Percentiles rank a stretch among this genome's conserved stretches.
Conservation (phyloP, 2,797 vertebrate genomes). For the Limosa lapponica region DNA sequence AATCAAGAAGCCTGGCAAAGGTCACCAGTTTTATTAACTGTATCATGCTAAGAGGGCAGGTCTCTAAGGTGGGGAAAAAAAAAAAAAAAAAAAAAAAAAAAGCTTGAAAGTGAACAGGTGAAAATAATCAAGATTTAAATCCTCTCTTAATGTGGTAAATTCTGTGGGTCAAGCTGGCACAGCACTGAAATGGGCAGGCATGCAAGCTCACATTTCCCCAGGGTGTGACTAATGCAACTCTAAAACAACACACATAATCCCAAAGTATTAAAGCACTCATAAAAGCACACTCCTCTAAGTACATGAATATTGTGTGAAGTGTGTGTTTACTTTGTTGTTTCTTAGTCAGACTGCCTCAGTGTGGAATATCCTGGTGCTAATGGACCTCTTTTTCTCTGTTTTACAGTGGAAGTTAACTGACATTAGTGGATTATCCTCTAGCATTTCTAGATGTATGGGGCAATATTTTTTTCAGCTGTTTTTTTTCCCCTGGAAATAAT, state of each 20-base stretch:
- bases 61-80: not conserved
- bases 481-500: not conserved
- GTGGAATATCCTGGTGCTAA: not conserved
- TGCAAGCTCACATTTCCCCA: slow-evolving; percentile 45
- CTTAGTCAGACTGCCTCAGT: not conserved
- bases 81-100: not conserved
- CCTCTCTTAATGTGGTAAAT: slow-evolving; percentile 43
- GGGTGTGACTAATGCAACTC: slow-evolving; percentile 48
- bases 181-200: not conserved
- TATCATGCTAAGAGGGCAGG: not conserved
- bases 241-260: slow-evolving; percentile 55
- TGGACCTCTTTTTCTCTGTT: not conserved
- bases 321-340: not conserved
- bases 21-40: slow-evolving; percentile 32
- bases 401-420: not conserved
- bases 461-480: not conserved
- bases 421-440: not conserved
- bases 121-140: slow-evolving; percentile 55
- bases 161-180: not conserved
- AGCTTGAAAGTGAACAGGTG: slow-evolving; percentile 8
- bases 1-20: slow-evolving; percentile 48
- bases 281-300: slow-evolving; percentile 25
- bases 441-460: not conserved
- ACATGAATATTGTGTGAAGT: not conserved
- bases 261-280: slow-evolving; percentile 27